Evolutionary conservation across 2,113 vertebrate species (phyloP), one percentile per base, ranked within the genome.

Genomic region (Atrichornis clamosus): DNA sequence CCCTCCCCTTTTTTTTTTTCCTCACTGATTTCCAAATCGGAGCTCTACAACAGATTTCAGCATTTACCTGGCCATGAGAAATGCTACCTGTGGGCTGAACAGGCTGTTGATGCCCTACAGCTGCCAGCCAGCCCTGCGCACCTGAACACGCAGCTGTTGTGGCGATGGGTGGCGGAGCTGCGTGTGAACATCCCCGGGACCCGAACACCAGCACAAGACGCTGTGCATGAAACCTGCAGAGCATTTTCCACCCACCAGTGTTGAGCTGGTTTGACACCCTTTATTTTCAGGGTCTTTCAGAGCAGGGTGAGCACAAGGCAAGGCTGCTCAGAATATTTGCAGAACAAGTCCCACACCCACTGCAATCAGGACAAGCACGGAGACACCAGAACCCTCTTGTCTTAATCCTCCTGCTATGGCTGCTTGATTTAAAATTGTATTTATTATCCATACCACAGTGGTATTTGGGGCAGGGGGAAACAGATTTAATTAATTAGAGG

Each of bases 401-500:
- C 86, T 93, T 97, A 95, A 96, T 95, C 89, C 77, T 93, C 32
- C 68, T 74, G 26, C 64, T 68, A 52, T 32, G 70, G 50, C 68
- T 81, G 55, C 72, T 90, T 3, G 0, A 65, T 83, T 94, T 76
- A 69, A 83, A 96, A 84, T 41, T 84, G 67, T 85, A 50, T 92
- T 92, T 92, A 88, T 92, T 93, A 90, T 70, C 92, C 76, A 35
- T 44, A 90, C 76, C 76, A 55, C 95, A 87, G 76, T 1, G 15
- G 91, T 81, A 89, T 2, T 47, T 39, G 64, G 67, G 79, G 44
- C 33, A 70, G 59, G 79, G 85, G 70, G 82, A 76, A 89, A 76
- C 62, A 89, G 74, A 95, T 90, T 94, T 93, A 96, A 94, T 96
- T 94, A 97, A 97, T 97, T 92, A 95, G 73, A 84, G 87, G 88